Evolutionary conservation across 2,888 invertebrate genomes (phyloP), one percentile per base, ranked within the genome.

Genomic region (Euclidia mi): DNA sequence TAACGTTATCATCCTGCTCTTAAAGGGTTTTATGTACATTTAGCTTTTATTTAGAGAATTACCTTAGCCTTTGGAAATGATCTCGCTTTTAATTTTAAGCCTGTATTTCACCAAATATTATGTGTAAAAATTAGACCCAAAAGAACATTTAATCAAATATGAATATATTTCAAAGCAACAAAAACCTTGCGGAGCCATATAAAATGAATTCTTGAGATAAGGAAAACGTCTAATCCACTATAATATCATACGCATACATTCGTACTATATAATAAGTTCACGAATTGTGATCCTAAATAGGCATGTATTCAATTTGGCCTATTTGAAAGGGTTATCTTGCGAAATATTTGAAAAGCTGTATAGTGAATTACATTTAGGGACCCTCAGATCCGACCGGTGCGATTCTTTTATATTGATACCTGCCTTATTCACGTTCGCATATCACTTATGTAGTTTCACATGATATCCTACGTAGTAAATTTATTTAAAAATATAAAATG

Each of bases 221-320:
- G 35, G 7, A 35, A 35, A 37, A 17, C 15, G 15, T 37, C 17
- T 37, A 37, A 37, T 15, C 15, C 37, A 37, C 18, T 7, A 11
- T 32, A 28, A 14, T 57, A 48, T 11, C 25, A 25, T 38, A 38
- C 31, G 3, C 11, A 2, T 20, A 42, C 49, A 18, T 42, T 45
- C 44, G 14, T 28, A 11, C 17, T 15, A 46, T 31, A 34, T 42
- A 60, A 70, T 50, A 57, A 64, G 48, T 56, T 48, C 28, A 50
- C 40, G 51, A 55, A 60, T 55, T 50, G 49, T 60, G 42, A 51
- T 59, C 56, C 50, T 49, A 48, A 56, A 59, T 70, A 70, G 70
- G 52, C 47, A 71, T 55, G 53, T 65, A 60, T 65, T 71, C 68
- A 53, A 62, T 71, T 56, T 28, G 41, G 10, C 65, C 18, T 50